Conservation (phyloP, 2,888 invertebrate genomes). For the Aphidius colemani region DNA sequence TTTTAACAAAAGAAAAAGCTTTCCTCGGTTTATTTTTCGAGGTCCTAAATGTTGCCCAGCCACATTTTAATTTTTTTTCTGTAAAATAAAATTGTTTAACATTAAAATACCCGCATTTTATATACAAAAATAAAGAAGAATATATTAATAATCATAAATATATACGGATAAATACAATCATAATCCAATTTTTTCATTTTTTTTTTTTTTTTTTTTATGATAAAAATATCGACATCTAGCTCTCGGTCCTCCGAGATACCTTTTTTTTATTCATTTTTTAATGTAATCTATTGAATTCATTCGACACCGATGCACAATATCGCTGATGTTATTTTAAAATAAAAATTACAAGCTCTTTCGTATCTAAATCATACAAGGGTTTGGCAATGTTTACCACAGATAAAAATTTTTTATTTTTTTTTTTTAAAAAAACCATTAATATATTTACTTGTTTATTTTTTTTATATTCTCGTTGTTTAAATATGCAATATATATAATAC, state of each 20-base stretch:
- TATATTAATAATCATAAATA: too few relatives aligned
- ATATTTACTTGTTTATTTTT: conserved; percentile 30
- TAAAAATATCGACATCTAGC: neutral
- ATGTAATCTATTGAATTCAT: conserved; percentile 24
- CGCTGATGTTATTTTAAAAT: neutral
- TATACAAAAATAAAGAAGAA: too few relatives aligned
- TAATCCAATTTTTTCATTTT: neutral
- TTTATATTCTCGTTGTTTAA: conserved; percentile 5
- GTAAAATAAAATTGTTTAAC: too few relatives aligned
- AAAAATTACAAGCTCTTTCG: conserved; percentile 14
- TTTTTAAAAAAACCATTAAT: conserved; percentile 1
- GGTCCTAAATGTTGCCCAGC: too few relatives aligned
- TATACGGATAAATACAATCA: too few relatives aligned
- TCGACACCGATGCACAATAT: conserved; percentile 1
- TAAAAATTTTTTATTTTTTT: conserved; percentile 28
- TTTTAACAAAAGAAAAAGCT: too few relatives aligned
- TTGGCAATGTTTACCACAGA: conserved; percentile 46
- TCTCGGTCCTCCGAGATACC: neutral
- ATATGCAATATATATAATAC: too few relatives aligned
- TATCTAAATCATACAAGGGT: conserved; percentile 52
- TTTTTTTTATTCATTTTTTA: conserved; percentile 11
- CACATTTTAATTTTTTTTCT: too few relatives aligned
- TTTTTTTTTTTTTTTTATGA: neutral
- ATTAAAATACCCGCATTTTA: too few relatives aligned
- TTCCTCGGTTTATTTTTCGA: too few relatives aligned